Conservation (phyloP, 2,113 vertebrate genomes). For the Leucoraja erinaceus region DNA sequence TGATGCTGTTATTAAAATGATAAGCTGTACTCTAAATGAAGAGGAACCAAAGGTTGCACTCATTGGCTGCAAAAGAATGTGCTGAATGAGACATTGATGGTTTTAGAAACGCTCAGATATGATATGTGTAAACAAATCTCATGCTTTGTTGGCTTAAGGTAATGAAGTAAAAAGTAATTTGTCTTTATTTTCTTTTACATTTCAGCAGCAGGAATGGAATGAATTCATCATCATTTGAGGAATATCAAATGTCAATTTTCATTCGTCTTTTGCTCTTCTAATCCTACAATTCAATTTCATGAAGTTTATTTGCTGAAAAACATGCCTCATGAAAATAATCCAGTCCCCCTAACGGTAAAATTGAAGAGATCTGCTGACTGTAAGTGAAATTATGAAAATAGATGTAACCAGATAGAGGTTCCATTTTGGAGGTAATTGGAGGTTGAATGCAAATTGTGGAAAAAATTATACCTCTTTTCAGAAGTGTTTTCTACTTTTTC, state of each 20-base stretch:
- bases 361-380: slow-evolving; percentile 1
- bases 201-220: slow-evolving; percentile 40
- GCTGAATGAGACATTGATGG: slow-evolving; percentile 34
- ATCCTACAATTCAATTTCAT: background rate
- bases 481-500: background rate
- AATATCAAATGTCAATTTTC: slow-evolving; percentile 36
- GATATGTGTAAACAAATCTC: slow-evolving; percentile 45
- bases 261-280: background rate
- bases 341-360: background rate
- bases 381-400: slow-evolving; percentile 1
- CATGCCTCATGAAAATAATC: slow-evolving; percentile 25
- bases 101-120: slow-evolving; percentile 42
- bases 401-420: background rate
- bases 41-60: slow-evolving; percentile 39
- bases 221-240: slow-evolving; percentile 44
- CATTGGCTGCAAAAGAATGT: background rate
- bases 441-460: background rate
- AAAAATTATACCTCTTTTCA: background rate
- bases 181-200: slow-evolving; percentile 43
- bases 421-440: background rate
- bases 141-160: slow-evolving; percentile 44
- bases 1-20: slow-evolving; percentile 9
- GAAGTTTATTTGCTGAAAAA: slow-evolving; percentile 18
- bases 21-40: slow-evolving; percentile 6
- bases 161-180: slow-evolving; percentile 45